These are phyloP conservation scores for Sebastolobus altivelis DNA, from an alignment of 2,797 vertebrate genomes.

Conservation along the genomic window DNA sequence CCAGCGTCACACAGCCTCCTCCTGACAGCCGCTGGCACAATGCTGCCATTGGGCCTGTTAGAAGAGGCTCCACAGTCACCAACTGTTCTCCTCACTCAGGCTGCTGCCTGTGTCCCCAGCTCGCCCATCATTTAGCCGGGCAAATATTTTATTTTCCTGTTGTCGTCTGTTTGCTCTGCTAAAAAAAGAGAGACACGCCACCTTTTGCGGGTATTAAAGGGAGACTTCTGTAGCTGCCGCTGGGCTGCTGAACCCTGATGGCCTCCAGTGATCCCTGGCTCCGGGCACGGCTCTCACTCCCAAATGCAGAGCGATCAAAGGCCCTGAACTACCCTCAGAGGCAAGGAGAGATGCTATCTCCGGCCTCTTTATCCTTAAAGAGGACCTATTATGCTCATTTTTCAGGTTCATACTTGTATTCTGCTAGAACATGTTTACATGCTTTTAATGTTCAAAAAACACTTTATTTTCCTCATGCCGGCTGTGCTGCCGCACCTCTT, in stretches of 20 bases:
- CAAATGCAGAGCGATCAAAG: slow-evolving; percentile 69
- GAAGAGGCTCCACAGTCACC: slow-evolving; percentile 70
- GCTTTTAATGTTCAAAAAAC: too few relatives aligned
- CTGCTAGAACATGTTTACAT: too few relatives aligned
- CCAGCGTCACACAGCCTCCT: slow-evolving; percentile 67
- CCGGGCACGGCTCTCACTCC: slow-evolving; percentile 26
- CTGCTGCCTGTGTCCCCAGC: slow-evolving; percentile 55
- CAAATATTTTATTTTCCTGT: slow-evolving; percentile 88
- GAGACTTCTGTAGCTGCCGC: slow-evolving; percentile 63
- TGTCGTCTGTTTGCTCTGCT: slow-evolving; percentile 81
- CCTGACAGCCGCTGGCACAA: slow-evolving; percentile 63
- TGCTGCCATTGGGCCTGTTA: slow-evolving; percentile 70
- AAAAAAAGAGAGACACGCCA: slow-evolving; percentile 71
- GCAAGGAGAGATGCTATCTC: slow-evolving; percentile 15
- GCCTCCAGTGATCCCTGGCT: slow-evolving; percentile 38
- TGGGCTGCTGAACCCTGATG: slow-evolving; percentile 19
- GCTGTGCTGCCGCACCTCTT: too few relatives aligned
- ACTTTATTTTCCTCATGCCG: too few relatives aligned
- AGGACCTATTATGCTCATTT: not conserved
- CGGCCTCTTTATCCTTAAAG: slow-evolving; percentile 4
- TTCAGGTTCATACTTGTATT: not conserved
- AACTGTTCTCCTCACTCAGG: slow-evolving; percentile 71
- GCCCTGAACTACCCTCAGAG: slow-evolving; percentile 23
- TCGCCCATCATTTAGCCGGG: slow-evolving; percentile 71
- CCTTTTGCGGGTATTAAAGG: slow-evolving; percentile 74